Evolutionary conservation across 2,797 vertebrate genomes (phyloP).

Genomic region (Gastrophryne carolinensis): DNA sequence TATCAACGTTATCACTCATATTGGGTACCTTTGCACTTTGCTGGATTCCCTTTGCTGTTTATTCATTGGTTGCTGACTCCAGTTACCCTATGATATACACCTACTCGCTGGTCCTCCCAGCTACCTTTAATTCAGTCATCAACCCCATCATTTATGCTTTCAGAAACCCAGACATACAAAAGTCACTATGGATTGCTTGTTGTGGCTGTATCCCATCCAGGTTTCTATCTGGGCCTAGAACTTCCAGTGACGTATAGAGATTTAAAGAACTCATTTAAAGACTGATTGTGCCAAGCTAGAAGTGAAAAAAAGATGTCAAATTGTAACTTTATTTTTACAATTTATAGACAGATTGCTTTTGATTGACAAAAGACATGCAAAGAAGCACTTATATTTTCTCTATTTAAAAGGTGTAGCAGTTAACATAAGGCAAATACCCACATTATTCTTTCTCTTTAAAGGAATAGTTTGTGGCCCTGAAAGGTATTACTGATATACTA

Average conservation of each 20-base stretch:
- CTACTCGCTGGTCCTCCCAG: conserved; percentile 82
- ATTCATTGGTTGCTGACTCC: conserved; percentile 84
- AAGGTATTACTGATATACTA: too few relatives aligned
- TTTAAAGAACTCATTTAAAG: conserved; percentile 32
- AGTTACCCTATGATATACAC: conserved; percentile 84
- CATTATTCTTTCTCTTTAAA: too few relatives aligned
- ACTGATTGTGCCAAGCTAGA: conserved; percentile 53
- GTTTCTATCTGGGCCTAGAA: conserved; percentile 80
- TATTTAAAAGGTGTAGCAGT: not conserved
- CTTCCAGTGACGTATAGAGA: conserved; percentile 86
- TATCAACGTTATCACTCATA: conserved; percentile 85
- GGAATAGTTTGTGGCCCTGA: too few relatives aligned
- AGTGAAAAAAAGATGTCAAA: conserved; percentile 35
- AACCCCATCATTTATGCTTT: conserved; percentile 91
- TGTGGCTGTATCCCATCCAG: conserved; percentile 81
- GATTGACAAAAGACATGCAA: not conserved
- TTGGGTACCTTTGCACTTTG: conserved; percentile 86
- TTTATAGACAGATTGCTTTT: conserved; percentile 52
- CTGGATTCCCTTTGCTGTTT: conserved; percentile 89
- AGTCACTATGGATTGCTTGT: conserved; percentile 86
- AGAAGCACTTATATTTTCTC: not conserved
- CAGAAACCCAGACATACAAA: conserved; percentile 88
- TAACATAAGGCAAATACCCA: not conserved
- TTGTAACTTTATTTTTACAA: conserved; percentile 39
- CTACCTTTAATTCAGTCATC: conserved; percentile 84